phyloP scores from a whole-genome alignment of 2,888 invertebrate genomes.

The Ceraclea dissimilis region DNA sequence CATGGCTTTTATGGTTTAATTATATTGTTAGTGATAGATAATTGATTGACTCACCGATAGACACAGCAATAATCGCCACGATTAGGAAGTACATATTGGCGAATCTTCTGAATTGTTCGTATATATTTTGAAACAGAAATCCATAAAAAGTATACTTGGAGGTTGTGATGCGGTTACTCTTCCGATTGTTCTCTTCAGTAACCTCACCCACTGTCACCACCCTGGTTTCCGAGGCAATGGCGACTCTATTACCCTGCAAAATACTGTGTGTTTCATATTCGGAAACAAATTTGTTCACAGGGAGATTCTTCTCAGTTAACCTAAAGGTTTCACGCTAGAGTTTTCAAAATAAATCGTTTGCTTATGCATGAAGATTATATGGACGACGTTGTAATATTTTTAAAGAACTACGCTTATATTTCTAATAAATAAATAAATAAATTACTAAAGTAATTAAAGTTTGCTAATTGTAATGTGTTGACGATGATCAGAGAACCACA shows the following conservation, averaged over 20 bases:
- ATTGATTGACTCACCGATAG: constrained; percentile 45
- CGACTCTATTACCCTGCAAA: constrained; percentile 53
- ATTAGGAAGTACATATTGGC: constrained; percentile 81
- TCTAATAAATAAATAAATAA: too few species aligned
- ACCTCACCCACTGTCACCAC: constrained; percentile 51
- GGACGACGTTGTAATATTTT: too few species aligned
- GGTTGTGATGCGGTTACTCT: constrained; percentile 52
- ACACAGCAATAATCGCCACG: constrained; percentile 61
- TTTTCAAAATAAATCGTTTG: too few species aligned
- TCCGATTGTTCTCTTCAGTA: constrained; percentile 35
- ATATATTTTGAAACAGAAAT: constrained; percentile 74
- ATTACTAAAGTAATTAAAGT: too few species aligned
- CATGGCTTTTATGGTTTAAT: neutral
- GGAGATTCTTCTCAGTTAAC: too few species aligned
- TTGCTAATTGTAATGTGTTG: too few species aligned
- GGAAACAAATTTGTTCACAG: too few species aligned
- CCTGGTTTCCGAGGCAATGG: constrained; percentile 50
- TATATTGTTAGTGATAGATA: neutral
- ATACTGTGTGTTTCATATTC: too few species aligned
- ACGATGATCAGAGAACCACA: too few species aligned
- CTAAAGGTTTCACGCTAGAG: too few species aligned
- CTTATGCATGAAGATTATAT: too few species aligned
- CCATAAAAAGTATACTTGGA: constrained; percentile 70
- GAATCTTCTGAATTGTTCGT: constrained; percentile 75
- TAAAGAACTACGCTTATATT: too few species aligned